A percentile compares a stretch with the other conserved stretches of the same genome.
Evolutionary conservation across 30 jellyfish, hydroid and myxozoan genomes (phyloP).

Genomic region (Aurelia aurita): DNA sequence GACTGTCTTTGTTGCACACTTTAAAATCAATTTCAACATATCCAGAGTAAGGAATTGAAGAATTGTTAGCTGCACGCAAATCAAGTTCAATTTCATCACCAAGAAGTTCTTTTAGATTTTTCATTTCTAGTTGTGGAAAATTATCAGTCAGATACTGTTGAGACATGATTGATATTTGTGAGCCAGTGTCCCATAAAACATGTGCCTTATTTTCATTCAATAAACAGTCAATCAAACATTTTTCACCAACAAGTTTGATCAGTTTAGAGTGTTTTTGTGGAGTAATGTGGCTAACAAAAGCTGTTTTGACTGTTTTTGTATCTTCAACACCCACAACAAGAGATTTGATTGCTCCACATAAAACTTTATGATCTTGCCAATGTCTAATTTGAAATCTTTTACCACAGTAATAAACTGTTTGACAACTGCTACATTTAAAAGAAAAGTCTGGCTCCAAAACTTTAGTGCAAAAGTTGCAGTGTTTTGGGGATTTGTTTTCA

Average conservation of each 20-base stretch:
- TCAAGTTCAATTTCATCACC: neutral
- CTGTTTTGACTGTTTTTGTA: neutral
- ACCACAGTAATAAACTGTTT: neutral
- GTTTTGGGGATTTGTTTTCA: constrained; percentile 12
- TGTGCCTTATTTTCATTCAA: neutral
- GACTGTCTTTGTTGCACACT: neutral
- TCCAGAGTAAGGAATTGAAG: constrained; percentile 19
- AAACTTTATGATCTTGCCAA: no score
- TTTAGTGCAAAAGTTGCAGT: constrained; percentile 22
- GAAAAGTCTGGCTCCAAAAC: neutral
- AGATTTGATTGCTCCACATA: no score
- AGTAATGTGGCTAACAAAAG: constrained; percentile 14
- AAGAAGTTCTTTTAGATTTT: constrained; percentile 9
- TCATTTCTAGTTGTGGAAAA: constrained; percentile 3
- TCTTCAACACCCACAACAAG: neutral
- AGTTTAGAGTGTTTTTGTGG: constrained; percentile 25
- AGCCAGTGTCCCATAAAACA: constrained; percentile 59
- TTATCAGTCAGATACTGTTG: neutral
- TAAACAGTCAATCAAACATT: constrained; percentile 10
- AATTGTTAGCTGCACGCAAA: constrained; percentile 11
- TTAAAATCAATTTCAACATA: constrained; percentile 24
- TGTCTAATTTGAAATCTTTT: no score
- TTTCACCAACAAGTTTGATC: constrained; percentile 25
- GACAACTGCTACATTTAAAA: constrained; percentile 25
- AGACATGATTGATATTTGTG: constrained; percentile 50